Conservation (phyloP, 2,888 invertebrate genomes). For the Lasius fuliginosus region DNA sequence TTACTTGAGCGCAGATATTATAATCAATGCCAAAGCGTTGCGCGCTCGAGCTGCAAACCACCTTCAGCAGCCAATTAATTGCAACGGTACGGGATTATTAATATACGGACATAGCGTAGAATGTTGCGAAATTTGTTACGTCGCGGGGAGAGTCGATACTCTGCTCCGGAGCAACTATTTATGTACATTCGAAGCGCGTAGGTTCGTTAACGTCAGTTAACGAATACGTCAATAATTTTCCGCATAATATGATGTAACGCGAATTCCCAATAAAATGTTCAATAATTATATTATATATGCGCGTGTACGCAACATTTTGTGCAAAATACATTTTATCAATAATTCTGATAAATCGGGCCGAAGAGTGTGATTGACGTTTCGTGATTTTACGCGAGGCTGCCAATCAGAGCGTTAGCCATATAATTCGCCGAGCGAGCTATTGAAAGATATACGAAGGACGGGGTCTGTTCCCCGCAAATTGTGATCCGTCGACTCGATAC, state of each 20-base stretch:
- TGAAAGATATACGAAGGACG: slow-evolving; percentile 7
- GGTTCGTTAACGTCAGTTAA: slow-evolving; percentile 16
- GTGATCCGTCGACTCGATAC: slow-evolving; percentile 22
- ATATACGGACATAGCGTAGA: slow-evolving; percentile 4
- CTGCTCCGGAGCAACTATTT: slow-evolving; percentile 19
- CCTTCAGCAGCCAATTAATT: slow-evolving; percentile 50
- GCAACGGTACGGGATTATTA: slow-evolving; percentile 32
- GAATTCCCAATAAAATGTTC: neutral
- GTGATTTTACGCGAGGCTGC: neutral
- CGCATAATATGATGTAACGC: neutral
- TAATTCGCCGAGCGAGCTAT: slow-evolving; percentile 4
- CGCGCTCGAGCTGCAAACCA: slow-evolving; percentile 15
- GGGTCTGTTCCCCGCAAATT: neutral
- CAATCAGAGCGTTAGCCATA: neutral
- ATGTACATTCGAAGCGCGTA: slow-evolving; percentile 2
- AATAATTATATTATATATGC: neutral
- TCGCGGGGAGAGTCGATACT: slow-evolving; percentile 6
- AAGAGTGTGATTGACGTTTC: slow-evolving; percentile 1
- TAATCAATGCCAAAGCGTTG: slow-evolving; percentile 37
- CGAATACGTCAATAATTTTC: neutral
- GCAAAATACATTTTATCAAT: neutral
- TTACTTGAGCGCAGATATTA: slow-evolving; percentile 29
- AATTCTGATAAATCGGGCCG: neutral
- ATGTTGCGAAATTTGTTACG: slow-evolving; percentile 32
- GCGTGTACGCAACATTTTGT: neutral